Evolutionary conservation across 2,888 invertebrate genomes (phyloP), one percentile per base, ranked within the genome.

Genomic region (Rhagium mordax): DNA sequence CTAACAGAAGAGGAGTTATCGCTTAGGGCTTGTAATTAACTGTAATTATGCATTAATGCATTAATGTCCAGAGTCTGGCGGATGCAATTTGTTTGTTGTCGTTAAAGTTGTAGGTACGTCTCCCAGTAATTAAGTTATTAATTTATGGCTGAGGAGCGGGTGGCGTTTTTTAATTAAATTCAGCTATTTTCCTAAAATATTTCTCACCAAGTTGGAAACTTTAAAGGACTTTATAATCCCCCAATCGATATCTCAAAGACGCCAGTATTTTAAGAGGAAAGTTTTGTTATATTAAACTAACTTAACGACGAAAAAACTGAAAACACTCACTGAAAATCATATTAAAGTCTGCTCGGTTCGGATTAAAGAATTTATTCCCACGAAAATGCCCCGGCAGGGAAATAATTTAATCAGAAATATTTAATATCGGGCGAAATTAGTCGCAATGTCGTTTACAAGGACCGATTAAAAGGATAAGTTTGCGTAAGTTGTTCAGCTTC

Each of bases 221-320:
- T 67, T 41, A 57, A 15, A 53, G 47, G 67, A 57, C 67, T 67
- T 65, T 65, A 67, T 67, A 67, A 67, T 67, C 57, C 57, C 20
- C 10, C 67, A 57, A 67, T 67, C 67, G 67, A 67, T 67, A 47
- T 21, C 57, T 3, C 16, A 15, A 6, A 67, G 47, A 55, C 55
- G 67, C 18, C 67, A 67, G 55, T 67, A 24, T 47, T 53, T 67
- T 67, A 57, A 67, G 67, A 67, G 67, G 67, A 67, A 67, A 67
- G 67, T 67, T 67, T 67, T 67, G 67, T 67, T 67, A 57, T 67
- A 57, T 67, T 57, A 67, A 27, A 67, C 55, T 57, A 57, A 55
- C 67, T 57, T 41, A 47, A 57, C 55, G 55, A n/a, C 57, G 67
- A 66, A 67, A 67, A 67, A 67, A 67, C 57, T 24, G 64, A n/a